phyloP scores from a whole-genome alignment of 2,888 invertebrate genomes.

The Acrobasis consociella region DNA sequence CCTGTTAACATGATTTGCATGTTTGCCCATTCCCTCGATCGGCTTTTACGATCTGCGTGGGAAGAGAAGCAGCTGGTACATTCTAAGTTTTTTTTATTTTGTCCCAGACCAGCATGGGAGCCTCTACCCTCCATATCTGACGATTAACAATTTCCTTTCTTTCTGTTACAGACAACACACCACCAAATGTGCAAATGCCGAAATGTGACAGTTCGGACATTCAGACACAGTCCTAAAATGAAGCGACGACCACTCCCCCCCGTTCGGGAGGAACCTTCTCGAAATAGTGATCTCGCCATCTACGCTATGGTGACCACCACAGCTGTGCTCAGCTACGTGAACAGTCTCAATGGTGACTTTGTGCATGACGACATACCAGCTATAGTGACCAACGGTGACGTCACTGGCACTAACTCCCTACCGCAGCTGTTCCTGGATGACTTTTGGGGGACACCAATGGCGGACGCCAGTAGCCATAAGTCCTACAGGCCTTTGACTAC shows the following conservation, averaged over 20 bases:
- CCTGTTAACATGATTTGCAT: too few relatives aligned
- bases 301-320: conserved; percentile 86
- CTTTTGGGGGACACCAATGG: conserved; percentile 95
- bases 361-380: conserved; percentile 95
- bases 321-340: conserved; percentile 87
- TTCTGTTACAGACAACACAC: conserved; percentile 57
- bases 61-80: too few relatives aligned
- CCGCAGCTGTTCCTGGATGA: conserved; percentile 88
- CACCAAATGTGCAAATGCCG: conserved; percentile 74
- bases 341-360: conserved; percentile 90
- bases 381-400: conserved; percentile 91
- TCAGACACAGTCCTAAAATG: conserved; percentile 64
- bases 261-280: conserved; percentile 62
- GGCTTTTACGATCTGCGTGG: too few relatives aligned
- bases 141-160: conserved; percentile 22
- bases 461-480: conserved; percentile 91
- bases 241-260: conserved; percentile 71
- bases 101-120: too few relatives aligned
- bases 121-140: too few relatives aligned
- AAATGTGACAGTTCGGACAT: conserved; percentile 60
- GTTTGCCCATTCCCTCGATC: too few relatives aligned
- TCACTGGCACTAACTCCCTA: conserved; percentile 85
- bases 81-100: too few relatives aligned
- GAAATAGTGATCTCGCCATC: conserved; percentile 79
- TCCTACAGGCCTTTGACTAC: conserved; percentile 93